Conservation (phyloP, 2,888 invertebrate species). For the Lasioglossum villosulum region DNA sequence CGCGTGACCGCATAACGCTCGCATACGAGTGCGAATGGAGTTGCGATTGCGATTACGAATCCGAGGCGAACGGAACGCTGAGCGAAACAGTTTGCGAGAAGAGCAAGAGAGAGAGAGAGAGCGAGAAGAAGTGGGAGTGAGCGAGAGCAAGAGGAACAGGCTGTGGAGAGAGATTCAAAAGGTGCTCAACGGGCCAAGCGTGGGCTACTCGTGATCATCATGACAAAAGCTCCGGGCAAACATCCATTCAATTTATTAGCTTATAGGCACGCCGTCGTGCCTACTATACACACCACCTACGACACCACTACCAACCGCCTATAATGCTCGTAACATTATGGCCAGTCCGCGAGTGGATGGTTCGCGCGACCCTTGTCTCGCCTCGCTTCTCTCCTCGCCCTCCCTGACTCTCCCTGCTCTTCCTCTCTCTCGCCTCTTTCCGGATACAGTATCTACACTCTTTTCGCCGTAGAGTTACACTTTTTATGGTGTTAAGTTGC, state of each 20-base stretch:
- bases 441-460: slow-evolving; percentile 38
- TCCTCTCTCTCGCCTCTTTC: slow-evolving; percentile 14
- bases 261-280: slow-evolving; percentile 75
- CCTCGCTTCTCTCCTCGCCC: background rate
- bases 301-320: slow-evolving; percentile 71
- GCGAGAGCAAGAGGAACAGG: slow-evolving; percentile 33
- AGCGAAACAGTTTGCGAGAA: background rate
- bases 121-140: background rate
- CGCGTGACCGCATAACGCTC: background rate
- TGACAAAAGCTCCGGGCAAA: slow-evolving; percentile 82
- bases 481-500: slow-evolving; percentile 64
- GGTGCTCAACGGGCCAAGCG: slow-evolving; percentile 74
- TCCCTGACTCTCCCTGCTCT: background rate
- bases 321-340: slow-evolving; percentile 78
- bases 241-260: slow-evolving; percentile 83
- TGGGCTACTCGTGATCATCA: slow-evolving; percentile 81
- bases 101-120: background rate
- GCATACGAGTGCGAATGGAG: background rate
- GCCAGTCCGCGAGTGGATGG: slow-evolving; percentile 62
- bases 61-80: background rate
- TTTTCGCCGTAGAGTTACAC: slow-evolving; percentile 62
- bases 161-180: slow-evolving; percentile 71
- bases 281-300: slow-evolving; percentile 77
- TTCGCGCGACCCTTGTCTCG: slow-evolving; percentile 23
- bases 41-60: background rate